Evolutionary conservation across 2,797 vertebrate species (phyloP).

Genomic region (Gallinago solitaria): DNA sequence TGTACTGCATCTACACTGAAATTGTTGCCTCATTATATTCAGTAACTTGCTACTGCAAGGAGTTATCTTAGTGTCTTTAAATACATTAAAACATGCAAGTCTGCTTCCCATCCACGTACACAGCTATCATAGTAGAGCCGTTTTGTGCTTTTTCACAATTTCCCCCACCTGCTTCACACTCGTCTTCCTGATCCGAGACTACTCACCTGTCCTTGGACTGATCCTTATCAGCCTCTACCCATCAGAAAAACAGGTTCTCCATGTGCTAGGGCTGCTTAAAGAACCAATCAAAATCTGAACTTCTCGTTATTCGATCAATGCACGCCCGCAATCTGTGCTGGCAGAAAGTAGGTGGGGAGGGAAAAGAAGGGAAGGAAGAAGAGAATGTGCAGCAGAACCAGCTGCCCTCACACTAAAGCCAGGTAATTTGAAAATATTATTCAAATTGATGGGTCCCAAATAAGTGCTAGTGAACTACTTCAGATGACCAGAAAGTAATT

Average conservation of each 20-base stretch:
- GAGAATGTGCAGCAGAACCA: not conserved
- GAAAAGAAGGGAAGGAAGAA: not conserved
- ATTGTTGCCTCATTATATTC: not conserved
- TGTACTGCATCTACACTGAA: not conserved
- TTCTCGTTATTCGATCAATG: not conserved
- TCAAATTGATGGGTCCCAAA: not conserved
- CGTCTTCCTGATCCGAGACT: not conserved
- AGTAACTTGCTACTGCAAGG: not conserved
- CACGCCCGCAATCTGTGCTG: not conserved
- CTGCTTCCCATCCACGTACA: not conserved
- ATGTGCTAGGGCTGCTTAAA: not conserved
- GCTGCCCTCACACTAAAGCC: not conserved
- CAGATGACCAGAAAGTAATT: not conserved
- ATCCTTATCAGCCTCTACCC: not conserved
- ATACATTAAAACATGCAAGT: not conserved
- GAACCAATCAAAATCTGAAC: not conserved
- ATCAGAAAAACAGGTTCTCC: not conserved
- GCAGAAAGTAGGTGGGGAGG: not conserved
- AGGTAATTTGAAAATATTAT: not conserved
- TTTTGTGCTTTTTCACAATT: not conserved
- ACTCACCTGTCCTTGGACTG: not conserved
- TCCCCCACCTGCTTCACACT: not conserved
- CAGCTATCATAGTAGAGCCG: fast-evolving
- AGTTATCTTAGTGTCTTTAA: not conserved
- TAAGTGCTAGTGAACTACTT: not conserved